Conservation (phyloP, 2,888 invertebrate species). For the Ommatoiulus sabulosus region DNA sequence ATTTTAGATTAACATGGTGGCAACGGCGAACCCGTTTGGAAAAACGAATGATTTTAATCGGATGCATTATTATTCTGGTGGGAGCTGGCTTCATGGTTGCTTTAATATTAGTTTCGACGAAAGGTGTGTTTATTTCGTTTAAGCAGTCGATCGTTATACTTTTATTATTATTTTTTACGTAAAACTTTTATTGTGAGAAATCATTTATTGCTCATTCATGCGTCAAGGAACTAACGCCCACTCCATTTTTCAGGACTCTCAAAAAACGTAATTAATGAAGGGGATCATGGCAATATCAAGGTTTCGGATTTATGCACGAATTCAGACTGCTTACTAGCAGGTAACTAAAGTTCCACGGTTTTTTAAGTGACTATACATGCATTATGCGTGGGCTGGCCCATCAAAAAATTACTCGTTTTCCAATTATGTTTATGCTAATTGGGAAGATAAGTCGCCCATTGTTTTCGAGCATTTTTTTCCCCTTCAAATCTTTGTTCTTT, state of each 20-base stretch:
- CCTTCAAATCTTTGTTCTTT: too few relatives aligned
- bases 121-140: slow-evolving; percentile 54
- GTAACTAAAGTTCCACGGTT: neutral
- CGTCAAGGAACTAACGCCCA: neutral
- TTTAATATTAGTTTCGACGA: slow-evolving; percentile 49
- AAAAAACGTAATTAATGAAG: slow-evolving; percentile 41
- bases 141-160: neutral
- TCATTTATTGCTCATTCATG: slow-evolving; percentile 7
- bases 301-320: slow-evolving; percentile 53
- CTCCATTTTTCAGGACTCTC: slow-evolving; percentile 4
- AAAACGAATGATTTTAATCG: slow-evolving; percentile 55
- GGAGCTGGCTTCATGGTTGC: slow-evolving; percentile 53
- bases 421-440: neutral
- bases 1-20: slow-evolving; percentile 57
- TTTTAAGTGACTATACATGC: neutral
- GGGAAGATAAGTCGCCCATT: neutral
- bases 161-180: neutral
- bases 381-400: neutral
- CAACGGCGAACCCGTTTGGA: slow-evolving; percentile 56
- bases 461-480: neutral
- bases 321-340: slow-evolving; percentile 50
- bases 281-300: slow-evolving; percentile 47
- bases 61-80: slow-evolving; percentile 47
- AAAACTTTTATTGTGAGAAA: slow-evolving; percentile 3
- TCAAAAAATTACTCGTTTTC: neutral